phyloP scores from a whole-genome alignment of 1,140 invertebrate species.

The Laodelphax striatellus region DNA sequence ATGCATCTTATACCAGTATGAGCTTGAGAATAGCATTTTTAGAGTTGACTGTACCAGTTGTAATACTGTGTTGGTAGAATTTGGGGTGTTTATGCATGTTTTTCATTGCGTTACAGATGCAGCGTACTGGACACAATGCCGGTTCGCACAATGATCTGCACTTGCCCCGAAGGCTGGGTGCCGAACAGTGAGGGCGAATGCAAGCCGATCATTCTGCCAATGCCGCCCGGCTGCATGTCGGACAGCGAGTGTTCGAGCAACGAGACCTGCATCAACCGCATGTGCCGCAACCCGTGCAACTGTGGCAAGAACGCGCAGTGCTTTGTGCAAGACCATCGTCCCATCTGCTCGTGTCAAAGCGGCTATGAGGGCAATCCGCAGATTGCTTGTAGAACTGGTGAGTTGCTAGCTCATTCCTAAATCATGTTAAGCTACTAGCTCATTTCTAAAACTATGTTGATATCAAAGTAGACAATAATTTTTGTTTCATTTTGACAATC shows the following conservation, averaged over 20 bases:
- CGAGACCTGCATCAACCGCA: slow-evolving; percentile 72
- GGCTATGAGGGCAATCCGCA: slow-evolving; percentile 79
- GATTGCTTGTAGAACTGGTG: slow-evolving; percentile 51
- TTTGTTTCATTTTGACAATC: too few species aligned
- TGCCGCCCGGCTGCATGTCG: slow-evolving; percentile 55
- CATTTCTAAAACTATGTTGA: too few species aligned
- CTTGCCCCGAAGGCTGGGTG: slow-evolving; percentile 70
- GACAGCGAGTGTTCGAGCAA: slow-evolving; percentile 65
- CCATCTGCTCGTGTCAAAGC: slow-evolving; percentile 70
- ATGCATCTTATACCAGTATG: too few species aligned
- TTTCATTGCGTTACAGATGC: slow-evolving; percentile 33
- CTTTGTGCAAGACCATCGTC: slow-evolving; percentile 66
- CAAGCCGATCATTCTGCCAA: slow-evolving; percentile 50
- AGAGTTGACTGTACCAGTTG: too few species aligned
- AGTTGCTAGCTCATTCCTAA: background rate
- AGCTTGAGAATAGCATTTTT: too few species aligned
- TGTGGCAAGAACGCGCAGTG: slow-evolving; percentile 78
- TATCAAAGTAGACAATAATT: too few species aligned
- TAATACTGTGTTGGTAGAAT: too few species aligned
- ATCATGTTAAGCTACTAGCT: background rate
- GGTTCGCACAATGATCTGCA: slow-evolving; percentile 71
- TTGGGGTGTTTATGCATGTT: too few species aligned
- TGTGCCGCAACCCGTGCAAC: slow-evolving; percentile 76
- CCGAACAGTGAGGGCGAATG: slow-evolving; percentile 65
- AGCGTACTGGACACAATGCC: slow-evolving; percentile 68